These are phyloP conservation scores for Dinocampus coccinellae DNA, from an alignment of 2,888 invertebrate species.

Conservation along the genomic window DNA sequence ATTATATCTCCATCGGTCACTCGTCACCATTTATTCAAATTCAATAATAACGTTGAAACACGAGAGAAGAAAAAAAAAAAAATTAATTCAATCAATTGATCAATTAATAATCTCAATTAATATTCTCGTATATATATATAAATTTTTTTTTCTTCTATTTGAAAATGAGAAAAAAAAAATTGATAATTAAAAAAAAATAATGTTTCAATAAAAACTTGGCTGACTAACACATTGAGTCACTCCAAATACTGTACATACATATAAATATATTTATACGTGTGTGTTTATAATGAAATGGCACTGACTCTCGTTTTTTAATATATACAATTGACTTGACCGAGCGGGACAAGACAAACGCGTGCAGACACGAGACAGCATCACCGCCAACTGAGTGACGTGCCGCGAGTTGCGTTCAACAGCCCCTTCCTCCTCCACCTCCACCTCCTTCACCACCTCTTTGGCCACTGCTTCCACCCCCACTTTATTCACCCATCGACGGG, in stretches of 20 bases:
- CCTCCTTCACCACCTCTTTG: constrained; percentile 49
- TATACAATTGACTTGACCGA: constrained; percentile 45
- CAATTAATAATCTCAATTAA: background rate
- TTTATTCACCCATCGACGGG: constrained; percentile 66
- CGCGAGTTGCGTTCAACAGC: constrained; percentile 75
- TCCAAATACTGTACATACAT: constrained; percentile 5
- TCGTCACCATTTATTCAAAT: constrained; percentile 14
- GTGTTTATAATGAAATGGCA: constrained; percentile 29
- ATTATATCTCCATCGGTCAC: constrained; percentile 6
- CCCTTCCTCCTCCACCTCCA: constrained; percentile 72
- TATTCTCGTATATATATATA: background rate
- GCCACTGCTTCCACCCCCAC: constrained; percentile 66
- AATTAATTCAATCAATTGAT: background rate
- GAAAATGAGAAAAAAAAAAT: no score
- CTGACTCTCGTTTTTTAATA: constrained; percentile 22
- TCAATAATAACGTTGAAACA: background rate
- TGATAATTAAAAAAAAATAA: no score
- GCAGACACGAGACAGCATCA: constrained; percentile 68
- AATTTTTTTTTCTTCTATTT: background rate
- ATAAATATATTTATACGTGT: background rate
- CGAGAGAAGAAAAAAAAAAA: background rate
- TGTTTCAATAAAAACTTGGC: background rate
- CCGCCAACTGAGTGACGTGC: constrained; percentile 69
- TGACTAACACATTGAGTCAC: constrained; percentile 29
- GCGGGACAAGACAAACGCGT: constrained; percentile 61